These are phyloP conservation scores for Kryptolebias ocellatus DNA, from an alignment of 2,797 vertebrate species.

Conservation along the genomic window DNA sequence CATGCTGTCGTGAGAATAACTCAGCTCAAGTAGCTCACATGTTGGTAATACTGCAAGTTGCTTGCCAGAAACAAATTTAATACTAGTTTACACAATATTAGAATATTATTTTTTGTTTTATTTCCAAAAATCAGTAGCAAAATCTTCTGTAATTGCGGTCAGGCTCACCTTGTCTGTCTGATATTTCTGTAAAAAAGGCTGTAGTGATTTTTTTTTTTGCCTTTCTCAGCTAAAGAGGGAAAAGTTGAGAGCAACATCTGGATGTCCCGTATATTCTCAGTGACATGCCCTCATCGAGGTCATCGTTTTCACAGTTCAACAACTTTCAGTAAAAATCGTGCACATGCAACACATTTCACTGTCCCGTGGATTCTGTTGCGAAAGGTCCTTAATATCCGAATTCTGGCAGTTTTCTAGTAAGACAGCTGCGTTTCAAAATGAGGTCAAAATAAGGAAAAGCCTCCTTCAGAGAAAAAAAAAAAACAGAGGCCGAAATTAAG, in stretches of 20 bases:
- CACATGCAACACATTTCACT: slow-evolving; percentile 1
- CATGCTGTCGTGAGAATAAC: too few species aligned
- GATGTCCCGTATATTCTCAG: slow-evolving; percentile 56
- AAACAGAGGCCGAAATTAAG: slow-evolving; percentile 20
- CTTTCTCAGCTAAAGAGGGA: slow-evolving; percentile 65
- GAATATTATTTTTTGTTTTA: too few species aligned
- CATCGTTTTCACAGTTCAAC: slow-evolving; percentile 29
- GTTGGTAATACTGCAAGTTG: too few species aligned
- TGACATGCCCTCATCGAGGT: slow-evolving; percentile 31
- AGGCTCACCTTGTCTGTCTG: slow-evolving; percentile 8
- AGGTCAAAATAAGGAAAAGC: slow-evolving; percentile 32
- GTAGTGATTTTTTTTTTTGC: slow-evolving; percentile 42
- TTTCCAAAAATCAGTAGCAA: too few species aligned
- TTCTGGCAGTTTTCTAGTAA: slow-evolving; percentile 10
- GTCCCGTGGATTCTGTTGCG: slow-evolving; percentile 4
- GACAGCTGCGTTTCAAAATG: slow-evolving; percentile 26
- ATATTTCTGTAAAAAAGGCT: slow-evolving; percentile 45
- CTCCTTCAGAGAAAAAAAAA: slow-evolving; percentile 7
- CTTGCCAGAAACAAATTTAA: too few species aligned
- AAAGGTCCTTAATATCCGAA: not conserved
- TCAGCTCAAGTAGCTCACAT: too few species aligned
- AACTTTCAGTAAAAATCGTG: slow-evolving; percentile 36
- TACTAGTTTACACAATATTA: too few species aligned
- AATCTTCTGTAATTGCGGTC: not conserved
- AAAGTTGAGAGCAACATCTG: slow-evolving; percentile 75